phyloP scores from a whole-genome alignment of 2,113 vertebrate species.

The Sphaerodactylus townsendi region DNA sequence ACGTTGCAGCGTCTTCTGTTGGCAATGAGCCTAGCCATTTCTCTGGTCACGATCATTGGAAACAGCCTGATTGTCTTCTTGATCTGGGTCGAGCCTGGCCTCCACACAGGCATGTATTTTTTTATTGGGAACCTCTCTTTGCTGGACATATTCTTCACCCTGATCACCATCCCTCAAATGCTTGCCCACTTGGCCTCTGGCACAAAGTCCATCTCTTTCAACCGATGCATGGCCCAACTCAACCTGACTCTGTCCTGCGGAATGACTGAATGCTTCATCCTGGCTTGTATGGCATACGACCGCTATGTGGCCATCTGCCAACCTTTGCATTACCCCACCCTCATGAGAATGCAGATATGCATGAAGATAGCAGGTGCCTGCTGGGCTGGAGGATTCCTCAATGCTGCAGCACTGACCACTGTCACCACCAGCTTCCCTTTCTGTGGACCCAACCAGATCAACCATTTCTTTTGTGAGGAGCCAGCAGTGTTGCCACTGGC shows the following conservation, averaged over 20 bases:
- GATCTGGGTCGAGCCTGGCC: background rate
- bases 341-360: slow-evolving; percentile 23
- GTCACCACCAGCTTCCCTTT: slow-evolving; percentile 32
- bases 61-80: background rate
- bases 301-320: slow-evolving; percentile 40
- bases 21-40: background rate
- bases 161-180: slow-evolving; percentile 28
- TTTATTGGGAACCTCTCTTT: slow-evolving; percentile 48
- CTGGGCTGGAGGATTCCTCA: slow-evolving; percentile 34
- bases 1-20: background rate
- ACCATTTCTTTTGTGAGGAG: slow-evolving; percentile 47
- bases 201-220: slow-evolving; percentile 31
- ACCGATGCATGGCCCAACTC: slow-evolving; percentile 38
- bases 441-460: background rate
- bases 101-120: slow-evolving; percentile 44
- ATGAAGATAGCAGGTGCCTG: background rate
- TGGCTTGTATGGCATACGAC: slow-evolving; percentile 47
- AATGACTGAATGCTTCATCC: slow-evolving; percentile 31
- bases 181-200: slow-evolving; percentile 15
- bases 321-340: background rate
- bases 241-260: slow-evolving; percentile 47
- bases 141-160: slow-evolving; percentile 40
- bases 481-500: slow-evolving; percentile 34
- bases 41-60: background rate
- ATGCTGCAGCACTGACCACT: slow-evolving; percentile 8